Evolutionary conservation across 2,888 invertebrate genomes (phyloP).

Genomic region (Athalia rosae): DNA sequence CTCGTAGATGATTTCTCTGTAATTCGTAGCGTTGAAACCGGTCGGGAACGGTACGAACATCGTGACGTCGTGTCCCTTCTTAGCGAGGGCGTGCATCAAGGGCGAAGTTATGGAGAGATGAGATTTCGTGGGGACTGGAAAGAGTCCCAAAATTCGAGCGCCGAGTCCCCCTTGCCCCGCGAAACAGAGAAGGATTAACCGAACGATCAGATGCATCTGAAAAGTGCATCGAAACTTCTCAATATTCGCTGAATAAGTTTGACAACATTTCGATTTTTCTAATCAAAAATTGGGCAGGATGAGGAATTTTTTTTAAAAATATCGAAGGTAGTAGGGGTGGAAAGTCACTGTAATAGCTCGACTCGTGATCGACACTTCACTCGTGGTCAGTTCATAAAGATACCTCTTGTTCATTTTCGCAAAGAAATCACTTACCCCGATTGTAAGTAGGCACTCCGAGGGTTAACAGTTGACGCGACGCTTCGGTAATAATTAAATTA

Average conservation of each 20-base stretch:
- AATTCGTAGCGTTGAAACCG: slow-evolving; percentile 71
- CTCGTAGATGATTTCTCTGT: slow-evolving; percentile 66
- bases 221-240: background rate
- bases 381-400: no score
- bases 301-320: no score
- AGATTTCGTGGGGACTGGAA: slow-evolving; percentile 61
- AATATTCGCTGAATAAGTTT: background rate
- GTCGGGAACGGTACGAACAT: slow-evolving; percentile 64
- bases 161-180: slow-evolving; percentile 35
- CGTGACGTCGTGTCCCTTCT: slow-evolving; percentile 73
- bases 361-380: no score
- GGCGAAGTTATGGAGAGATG: slow-evolving; percentile 61
- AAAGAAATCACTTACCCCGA: no score
- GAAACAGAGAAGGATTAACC: slow-evolving; percentile 8
- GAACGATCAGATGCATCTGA: slow-evolving; percentile 25
- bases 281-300: no score
- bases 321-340: no score
- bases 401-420: no score
- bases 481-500: no score
- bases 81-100: slow-evolving; percentile 62
- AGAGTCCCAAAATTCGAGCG: slow-evolving; percentile 62
- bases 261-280: no score
- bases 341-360: no score
- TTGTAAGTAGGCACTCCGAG: no score
- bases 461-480: no score